These are phyloP conservation scores for Drosophila lacicola DNA, from an alignment of 2,888 invertebrate species.

Conservation along the genomic window DNA sequence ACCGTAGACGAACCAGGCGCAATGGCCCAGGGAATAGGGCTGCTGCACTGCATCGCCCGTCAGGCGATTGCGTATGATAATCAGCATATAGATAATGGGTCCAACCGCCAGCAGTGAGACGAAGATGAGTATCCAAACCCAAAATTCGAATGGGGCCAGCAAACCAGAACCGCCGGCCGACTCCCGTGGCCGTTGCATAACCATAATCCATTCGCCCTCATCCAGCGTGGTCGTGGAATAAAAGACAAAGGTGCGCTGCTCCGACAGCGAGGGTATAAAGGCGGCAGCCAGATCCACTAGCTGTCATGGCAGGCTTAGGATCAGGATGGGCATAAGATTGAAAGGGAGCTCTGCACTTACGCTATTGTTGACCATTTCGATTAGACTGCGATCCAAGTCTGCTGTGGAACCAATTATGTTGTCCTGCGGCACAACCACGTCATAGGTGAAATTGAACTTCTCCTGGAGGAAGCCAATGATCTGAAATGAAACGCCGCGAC, in stretches of 20 bases:
- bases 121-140: constrained; percentile 91
- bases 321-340: background rate
- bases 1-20: constrained; percentile 94
- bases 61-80: constrained; percentile 88
- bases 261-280: constrained; percentile 89
- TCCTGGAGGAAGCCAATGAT: constrained; percentile 89
- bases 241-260: constrained; percentile 86
- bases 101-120: constrained; percentile 90
- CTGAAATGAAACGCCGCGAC: constrained; percentile 90
- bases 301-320: constrained; percentile 76
- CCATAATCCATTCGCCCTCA: constrained; percentile 91
- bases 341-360: constrained; percentile 40
- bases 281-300: constrained; percentile 92
- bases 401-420: constrained; percentile 87
- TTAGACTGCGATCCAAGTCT: constrained; percentile 87
- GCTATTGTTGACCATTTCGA: constrained; percentile 87
- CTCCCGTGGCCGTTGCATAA: constrained; percentile 92
- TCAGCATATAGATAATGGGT: constrained; percentile 91
- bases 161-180: constrained; percentile 94
- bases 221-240: constrained; percentile 88
- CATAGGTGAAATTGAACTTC: constrained; percentile 91
- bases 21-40: constrained; percentile 88
- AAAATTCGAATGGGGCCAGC: constrained; percentile 91
- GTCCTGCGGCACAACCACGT: constrained; percentile 88
- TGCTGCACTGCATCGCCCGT: constrained; percentile 87